Evolutionary conservation across 1,140 invertebrate species (phyloP).

Genomic region (Hydropsyche tenuis): DNA sequence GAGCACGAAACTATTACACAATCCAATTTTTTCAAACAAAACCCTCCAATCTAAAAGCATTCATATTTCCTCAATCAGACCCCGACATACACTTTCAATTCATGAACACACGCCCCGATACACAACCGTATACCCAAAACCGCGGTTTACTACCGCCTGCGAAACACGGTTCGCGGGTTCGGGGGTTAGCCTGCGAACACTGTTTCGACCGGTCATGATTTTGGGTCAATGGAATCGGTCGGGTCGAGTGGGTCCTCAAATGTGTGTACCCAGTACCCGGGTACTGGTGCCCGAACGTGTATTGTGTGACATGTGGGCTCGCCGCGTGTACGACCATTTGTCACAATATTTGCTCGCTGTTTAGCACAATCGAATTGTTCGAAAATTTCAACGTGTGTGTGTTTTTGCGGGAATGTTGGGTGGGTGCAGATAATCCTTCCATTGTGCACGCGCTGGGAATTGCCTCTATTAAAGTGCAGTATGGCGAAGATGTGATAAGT

Average conservation of each 20-base stretch:
- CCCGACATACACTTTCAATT: too few species aligned
- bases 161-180: background rate
- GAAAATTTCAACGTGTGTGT: background rate
- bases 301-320: background rate
- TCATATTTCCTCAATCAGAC: too few species aligned
- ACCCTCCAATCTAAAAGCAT: too few species aligned
- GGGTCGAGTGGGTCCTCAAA: constrained; percentile 1
- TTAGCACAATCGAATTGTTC: background rate
- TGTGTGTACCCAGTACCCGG: background rate
- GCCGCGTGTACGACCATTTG: background rate
- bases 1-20: too few species aligned
- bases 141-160: background rate
- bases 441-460: too few species aligned
- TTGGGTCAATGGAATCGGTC: constrained; percentile 22
- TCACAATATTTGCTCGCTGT: constrained; percentile 10
- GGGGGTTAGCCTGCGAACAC: constrained; percentile 5
- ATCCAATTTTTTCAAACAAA: too few species aligned
- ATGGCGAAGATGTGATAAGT: too few species aligned
- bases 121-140: too few species aligned
- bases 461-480: too few species aligned
- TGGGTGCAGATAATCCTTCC: too few species aligned
- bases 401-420: background rate
- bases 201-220: constrained; percentile 24
- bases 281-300: too few species aligned
- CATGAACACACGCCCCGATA: too few species aligned